Percentiles rank a stretch among this genome's conserved stretches.
phyloP scores from a whole-genome alignment of 2,888 invertebrate species.

The Rhaphigaster nebulosa region DNA sequence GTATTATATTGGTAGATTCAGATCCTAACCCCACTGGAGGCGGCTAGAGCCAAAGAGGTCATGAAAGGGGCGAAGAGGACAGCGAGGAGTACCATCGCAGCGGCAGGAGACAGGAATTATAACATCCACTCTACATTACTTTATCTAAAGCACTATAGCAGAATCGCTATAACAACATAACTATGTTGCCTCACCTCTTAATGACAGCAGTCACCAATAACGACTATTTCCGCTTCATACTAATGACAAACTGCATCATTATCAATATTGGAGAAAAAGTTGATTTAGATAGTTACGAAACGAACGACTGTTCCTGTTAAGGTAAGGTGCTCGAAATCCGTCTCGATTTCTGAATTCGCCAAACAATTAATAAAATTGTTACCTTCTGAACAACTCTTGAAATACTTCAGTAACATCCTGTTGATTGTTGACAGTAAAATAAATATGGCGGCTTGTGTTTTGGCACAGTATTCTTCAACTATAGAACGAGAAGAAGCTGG shows the following conservation, averaged over 20 bases:
- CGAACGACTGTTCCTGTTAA: no score
- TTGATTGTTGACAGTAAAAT: no score
- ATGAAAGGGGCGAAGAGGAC: neutral
- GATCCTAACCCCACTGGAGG: neutral
- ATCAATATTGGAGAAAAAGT: neutral
- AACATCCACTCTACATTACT: neutral
- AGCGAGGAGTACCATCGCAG: neutral
- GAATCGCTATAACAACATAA: neutral
- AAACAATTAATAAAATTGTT: no score
- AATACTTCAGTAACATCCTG: no score
- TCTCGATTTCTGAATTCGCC: no score
- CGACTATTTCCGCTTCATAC: neutral
- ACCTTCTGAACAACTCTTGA: no score
- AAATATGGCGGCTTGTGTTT: no score
- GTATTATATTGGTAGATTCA: neutral
- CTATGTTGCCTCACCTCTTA: neutral
- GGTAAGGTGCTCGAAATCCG: no score
- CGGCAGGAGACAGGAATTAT: neutral
- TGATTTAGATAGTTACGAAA: neutral
- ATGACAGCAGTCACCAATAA: neutral
- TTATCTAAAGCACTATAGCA: neutral
- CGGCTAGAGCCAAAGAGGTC: neutral
- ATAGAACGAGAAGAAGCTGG: no score
- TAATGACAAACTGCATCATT: neutral
- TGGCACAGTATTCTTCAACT: no score